These are phyloP conservation scores for Adelphocoris suturalis DNA, from an alignment of 2,888 invertebrate species.

Conservation along the genomic window DNA sequence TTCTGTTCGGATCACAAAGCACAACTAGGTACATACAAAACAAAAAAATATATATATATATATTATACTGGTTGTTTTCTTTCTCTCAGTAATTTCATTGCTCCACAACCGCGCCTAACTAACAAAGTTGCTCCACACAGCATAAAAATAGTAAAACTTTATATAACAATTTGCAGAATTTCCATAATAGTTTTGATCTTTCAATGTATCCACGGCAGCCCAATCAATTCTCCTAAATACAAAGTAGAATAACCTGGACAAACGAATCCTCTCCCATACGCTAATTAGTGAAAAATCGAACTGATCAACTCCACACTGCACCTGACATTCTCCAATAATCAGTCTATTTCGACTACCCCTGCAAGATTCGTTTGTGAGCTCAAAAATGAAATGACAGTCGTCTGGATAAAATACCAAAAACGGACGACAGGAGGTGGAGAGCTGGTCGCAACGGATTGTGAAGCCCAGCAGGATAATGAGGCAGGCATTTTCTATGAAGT, in stretches of 20 bases:
- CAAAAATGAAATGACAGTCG: neutral
- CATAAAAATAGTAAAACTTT: no score
- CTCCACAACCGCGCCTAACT: no score
- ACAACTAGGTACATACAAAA: no score
- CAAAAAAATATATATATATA: no score
- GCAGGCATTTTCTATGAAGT: slow-evolving; percentile 57
- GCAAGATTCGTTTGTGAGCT: neutral
- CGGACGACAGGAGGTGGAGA: neutral
- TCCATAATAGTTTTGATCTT: no score
- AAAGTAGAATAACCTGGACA: neutral
- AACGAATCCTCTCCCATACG: neutral
- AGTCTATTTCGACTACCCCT: neutral
- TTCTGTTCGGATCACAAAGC: no score
- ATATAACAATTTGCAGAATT: no score
- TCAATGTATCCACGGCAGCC: no score
- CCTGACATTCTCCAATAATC: neutral
- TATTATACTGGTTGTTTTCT: no score
- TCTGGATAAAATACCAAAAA: neutral
- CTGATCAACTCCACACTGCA: slow-evolving; percentile 22
- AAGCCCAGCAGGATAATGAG: neutral
- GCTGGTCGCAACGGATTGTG: neutral
- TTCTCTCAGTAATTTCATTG: no score
- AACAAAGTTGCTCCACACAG: no score
- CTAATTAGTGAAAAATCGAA: slow-evolving; percentile 15
- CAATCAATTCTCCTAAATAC: no score